Conservation (phyloP, 2,113 vertebrate genomes). For the Hiodon tergisus region DNA sequence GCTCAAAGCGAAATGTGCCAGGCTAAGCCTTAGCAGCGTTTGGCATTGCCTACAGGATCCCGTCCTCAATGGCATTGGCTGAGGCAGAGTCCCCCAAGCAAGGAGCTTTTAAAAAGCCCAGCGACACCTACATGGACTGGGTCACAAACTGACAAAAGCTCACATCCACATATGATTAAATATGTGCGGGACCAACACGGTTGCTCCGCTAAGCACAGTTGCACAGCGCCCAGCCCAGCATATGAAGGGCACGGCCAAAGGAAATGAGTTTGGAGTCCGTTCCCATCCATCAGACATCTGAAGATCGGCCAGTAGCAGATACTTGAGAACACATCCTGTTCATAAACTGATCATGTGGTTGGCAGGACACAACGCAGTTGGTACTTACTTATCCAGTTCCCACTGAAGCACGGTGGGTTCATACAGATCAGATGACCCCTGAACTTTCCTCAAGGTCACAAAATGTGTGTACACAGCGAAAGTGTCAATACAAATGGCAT, state of each 20-base stretch:
- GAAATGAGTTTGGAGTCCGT: neutral
- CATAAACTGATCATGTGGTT: neutral
- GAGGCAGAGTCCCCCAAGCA: too few relatives aligned
- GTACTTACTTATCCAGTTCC: constrained; percentile 10
- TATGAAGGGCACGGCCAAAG: neutral
- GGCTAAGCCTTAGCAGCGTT: too few relatives aligned
- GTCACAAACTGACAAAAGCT: too few relatives aligned
- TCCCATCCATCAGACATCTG: neutral
- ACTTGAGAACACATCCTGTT: constrained; percentile 27
- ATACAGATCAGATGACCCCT: neutral
- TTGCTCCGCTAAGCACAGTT: too few relatives aligned
- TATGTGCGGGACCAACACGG: too few relatives aligned
- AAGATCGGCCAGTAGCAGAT: neutral
- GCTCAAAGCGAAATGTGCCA: too few relatives aligned
- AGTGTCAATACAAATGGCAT: neutral
- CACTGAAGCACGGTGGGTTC: neutral
- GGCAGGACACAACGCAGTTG: neutral
- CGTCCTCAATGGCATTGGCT: too few relatives aligned
- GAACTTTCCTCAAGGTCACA: neutral
- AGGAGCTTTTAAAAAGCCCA: too few relatives aligned
- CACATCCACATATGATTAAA: too few relatives aligned
- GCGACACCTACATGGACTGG: too few relatives aligned
- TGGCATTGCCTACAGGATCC: too few relatives aligned
- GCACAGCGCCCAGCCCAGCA: neutral
- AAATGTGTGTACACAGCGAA: neutral